Percentiles rank a stretch among this genome's conserved stretches.
phyloP scores from a whole-genome alignment of 2,888 invertebrate species.

The Thera britannica region DNA sequence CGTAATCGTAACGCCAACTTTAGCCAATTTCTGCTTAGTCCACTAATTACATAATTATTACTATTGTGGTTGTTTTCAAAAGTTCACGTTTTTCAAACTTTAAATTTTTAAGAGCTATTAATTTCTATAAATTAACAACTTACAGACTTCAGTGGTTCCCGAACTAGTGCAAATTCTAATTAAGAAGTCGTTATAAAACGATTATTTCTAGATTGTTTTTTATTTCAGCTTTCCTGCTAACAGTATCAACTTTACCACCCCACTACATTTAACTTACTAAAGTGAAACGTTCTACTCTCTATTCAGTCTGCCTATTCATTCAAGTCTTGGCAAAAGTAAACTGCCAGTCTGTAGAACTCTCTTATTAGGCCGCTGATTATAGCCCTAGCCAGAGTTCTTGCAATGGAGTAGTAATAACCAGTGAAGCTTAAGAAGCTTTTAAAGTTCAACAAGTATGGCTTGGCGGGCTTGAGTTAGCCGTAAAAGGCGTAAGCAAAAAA shows the following conservation, averaged over 20 bases:
- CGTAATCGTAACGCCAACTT: no score
- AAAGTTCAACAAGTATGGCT: not conserved
- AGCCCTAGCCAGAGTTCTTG: slow-evolving; percentile 15
- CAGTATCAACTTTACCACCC: not conserved
- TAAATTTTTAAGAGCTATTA: no score
- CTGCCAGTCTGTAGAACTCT: slow-evolving; percentile 16
- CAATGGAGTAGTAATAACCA: slow-evolving; percentile 6
- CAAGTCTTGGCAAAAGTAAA: slow-evolving; percentile 13
- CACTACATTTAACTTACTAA: slow-evolving; percentile 4
- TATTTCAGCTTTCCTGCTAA: no score
- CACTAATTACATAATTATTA: no score
- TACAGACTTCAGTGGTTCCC: not conserved
- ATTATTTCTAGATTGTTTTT: not conserved
- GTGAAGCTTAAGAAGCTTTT: not conserved
- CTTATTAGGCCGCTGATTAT: slow-evolving; percentile 19
- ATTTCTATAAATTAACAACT: no score
- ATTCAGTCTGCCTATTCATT: slow-evolving; percentile 5
- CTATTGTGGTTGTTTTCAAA: no score
- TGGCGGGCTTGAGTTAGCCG: no score
- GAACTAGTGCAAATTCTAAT: no score
- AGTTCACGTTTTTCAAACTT: no score
- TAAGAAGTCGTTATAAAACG: not conserved
- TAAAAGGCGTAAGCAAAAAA: no score
- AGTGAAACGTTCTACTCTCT: slow-evolving; percentile 2
- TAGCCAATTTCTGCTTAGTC: no score